Evolutionary conservation across 2,113 vertebrate species (phyloP).

Genomic region (Mirounga angustirostris): DNA sequence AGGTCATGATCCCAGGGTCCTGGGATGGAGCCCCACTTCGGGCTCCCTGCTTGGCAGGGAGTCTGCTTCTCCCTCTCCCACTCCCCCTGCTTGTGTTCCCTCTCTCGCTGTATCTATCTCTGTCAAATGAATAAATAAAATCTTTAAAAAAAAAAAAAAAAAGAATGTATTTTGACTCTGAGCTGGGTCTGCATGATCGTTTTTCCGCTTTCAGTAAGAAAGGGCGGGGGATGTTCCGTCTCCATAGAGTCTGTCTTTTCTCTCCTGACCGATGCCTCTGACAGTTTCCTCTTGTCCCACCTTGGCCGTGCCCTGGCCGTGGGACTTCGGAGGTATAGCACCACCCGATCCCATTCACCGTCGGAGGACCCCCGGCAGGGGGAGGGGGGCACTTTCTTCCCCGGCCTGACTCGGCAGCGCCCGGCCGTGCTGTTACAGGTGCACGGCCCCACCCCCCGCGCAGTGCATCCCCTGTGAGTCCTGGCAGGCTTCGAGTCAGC

Average conservation of each 20-base stretch:
- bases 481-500: background rate
- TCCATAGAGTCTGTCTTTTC: background rate
- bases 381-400: background rate
- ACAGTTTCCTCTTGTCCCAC: background rate
- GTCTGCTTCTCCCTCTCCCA: too few relatives aligned
- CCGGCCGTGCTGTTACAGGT: rapidly evolving
- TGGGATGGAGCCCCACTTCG: too few relatives aligned
- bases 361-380: background rate
- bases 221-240: background rate
- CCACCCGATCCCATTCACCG: background rate
- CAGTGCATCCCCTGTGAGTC: background rate
- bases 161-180: background rate
- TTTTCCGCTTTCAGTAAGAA: background rate
- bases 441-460: too few relatives aligned
- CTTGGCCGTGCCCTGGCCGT: rapidly evolving
- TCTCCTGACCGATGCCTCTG: background rate
- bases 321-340: background rate
- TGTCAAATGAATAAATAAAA: too few relatives aligned
- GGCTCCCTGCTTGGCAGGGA: too few relatives aligned
- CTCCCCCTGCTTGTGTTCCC: too few relatives aligned
- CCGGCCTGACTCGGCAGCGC: background rate
- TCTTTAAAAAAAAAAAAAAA: too few relatives aligned
- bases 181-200: background rate
- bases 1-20: too few relatives aligned
- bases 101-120: too few relatives aligned